A percentile compares a stretch with the other conserved stretches of the same genome.
phyloP scores from a whole-genome alignment of 2,888 invertebrate genomes.

The Hypercompe scribonia region DNA sequence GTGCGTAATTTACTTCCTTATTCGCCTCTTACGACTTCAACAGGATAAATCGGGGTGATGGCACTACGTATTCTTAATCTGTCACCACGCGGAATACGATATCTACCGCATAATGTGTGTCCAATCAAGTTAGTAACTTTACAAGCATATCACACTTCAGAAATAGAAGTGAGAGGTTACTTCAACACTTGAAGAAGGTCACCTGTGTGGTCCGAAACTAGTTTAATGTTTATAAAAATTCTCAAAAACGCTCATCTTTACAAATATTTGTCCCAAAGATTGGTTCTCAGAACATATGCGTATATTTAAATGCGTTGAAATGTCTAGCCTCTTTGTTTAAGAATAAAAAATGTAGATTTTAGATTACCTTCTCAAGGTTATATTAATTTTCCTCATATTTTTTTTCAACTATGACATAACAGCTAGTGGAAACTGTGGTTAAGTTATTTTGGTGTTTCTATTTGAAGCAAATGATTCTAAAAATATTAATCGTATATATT shows the following conservation, averaged over 20 bases:
- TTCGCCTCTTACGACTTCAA: too few species aligned
- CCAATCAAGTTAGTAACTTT: too few species aligned
- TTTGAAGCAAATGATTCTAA: not conserved
- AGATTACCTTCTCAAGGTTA: not conserved
- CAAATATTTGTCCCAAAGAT: not conserved
- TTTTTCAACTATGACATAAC: not conserved
- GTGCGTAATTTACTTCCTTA: too few species aligned
- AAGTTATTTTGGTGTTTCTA: too few species aligned
- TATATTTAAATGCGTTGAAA: not conserved
- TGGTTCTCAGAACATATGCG: not conserved
- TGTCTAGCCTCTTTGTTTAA: not conserved
- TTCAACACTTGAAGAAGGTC: too few species aligned
- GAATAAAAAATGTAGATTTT: not conserved
- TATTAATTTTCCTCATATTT: not conserved
- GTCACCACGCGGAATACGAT: too few species aligned
- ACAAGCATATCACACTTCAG: too few species aligned
- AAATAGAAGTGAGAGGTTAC: too few species aligned
- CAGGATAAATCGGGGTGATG: too few species aligned
- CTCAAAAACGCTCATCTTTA: not conserved
- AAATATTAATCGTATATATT: not conserved
- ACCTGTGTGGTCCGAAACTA: not conserved
- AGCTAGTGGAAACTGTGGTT: not conserved
- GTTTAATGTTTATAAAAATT: not conserved
- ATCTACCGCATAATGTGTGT: too few species aligned
- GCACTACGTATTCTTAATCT: too few species aligned